These are phyloP conservation scores for Poeciliopsis gracilis DNA, from an alignment of 2,797 vertebrate species.

Conservation along the genomic window DNA sequence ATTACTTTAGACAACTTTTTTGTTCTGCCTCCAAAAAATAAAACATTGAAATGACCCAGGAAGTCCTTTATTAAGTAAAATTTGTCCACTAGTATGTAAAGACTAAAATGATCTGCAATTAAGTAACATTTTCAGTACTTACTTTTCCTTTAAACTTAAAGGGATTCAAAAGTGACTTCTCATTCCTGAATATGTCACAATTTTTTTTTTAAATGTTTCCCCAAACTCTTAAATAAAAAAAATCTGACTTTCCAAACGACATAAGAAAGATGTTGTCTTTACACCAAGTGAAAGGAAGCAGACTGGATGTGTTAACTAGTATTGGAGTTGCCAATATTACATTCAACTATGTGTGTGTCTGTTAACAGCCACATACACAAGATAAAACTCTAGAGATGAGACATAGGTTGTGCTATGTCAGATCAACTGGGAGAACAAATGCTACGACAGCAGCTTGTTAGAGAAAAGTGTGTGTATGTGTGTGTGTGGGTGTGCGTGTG, in stretches of 20 bases:
- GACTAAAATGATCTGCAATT: neutral
- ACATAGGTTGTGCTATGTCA: conserved; percentile 76
- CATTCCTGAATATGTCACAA: neutral
- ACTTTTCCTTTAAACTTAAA: neutral
- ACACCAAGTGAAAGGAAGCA: conserved; percentile 18
- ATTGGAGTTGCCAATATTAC: conserved; percentile 55
- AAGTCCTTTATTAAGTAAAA: neutral
- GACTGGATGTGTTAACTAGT: conserved; percentile 37
- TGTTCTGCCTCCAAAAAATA: neutral
- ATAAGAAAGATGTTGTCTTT: conserved; percentile 14
- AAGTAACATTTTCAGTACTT: neutral
- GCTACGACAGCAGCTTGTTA: conserved; percentile 70
- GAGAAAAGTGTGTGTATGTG: conserved; percentile 27
- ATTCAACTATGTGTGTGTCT: conserved; percentile 22
- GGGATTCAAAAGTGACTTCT: neutral
- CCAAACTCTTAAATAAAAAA: neutral
- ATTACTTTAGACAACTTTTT: neutral
- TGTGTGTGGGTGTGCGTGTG: conserved; percentile 35
- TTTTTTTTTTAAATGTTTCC: neutral
- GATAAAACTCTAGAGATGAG: conserved; percentile 66
- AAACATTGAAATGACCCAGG: neutral
- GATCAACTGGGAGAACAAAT: conserved; percentile 71
- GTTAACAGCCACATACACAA: conserved; percentile 49
- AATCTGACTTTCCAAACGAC: conserved; percentile 7
- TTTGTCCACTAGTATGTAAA: no score